A percentile compares a stretch with the other conserved stretches of the same genome.
Evolutionary conservation across 64 coral and sea anemone species (phyloP).

Genomic region (Pocillopora verrucosa): DNA sequence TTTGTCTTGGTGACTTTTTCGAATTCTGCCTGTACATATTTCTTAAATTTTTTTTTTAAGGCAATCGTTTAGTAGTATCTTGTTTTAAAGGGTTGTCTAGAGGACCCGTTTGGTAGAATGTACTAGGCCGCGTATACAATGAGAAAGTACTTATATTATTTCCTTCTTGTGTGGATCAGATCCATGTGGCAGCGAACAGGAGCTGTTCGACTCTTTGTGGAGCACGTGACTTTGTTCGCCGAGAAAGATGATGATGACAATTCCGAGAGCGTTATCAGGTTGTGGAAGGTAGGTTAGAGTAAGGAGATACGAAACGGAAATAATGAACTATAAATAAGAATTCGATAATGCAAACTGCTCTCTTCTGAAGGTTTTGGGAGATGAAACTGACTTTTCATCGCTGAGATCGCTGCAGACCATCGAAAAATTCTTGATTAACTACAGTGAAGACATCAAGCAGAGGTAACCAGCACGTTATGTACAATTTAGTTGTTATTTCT

Average conservation of each 20-base stretch:
- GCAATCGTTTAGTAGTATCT: too few relatives aligned
- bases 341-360: too few relatives aligned
- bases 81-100: too few relatives aligned
- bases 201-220: conserved; percentile 29
- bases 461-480: background rate
- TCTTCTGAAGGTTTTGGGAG: conserved; percentile 21
- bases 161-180: background rate
- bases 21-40: too few relatives aligned
- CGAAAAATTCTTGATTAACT: conserved; percentile 37
- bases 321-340: too few relatives aligned
- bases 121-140: too few relatives aligned
- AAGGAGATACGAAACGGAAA: too few relatives aligned
- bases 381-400: conserved; percentile 28
- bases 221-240: conserved; percentile 17
- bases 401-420: conserved; percentile 14
- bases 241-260: background rate
- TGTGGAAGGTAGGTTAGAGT: conserved; percentile 19
- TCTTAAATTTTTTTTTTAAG: too few relatives aligned
- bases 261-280: background rate
- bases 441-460: conserved; percentile 24
- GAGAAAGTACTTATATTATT: background rate
- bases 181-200: conserved; percentile 47
- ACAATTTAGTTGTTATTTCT: background rate
- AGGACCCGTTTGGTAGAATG: too few relatives aligned
- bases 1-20: too few relatives aligned